phyloP scores from a whole-genome alignment of 2,113 vertebrate genomes.

The Pomatostomus ruficeps region DNA sequence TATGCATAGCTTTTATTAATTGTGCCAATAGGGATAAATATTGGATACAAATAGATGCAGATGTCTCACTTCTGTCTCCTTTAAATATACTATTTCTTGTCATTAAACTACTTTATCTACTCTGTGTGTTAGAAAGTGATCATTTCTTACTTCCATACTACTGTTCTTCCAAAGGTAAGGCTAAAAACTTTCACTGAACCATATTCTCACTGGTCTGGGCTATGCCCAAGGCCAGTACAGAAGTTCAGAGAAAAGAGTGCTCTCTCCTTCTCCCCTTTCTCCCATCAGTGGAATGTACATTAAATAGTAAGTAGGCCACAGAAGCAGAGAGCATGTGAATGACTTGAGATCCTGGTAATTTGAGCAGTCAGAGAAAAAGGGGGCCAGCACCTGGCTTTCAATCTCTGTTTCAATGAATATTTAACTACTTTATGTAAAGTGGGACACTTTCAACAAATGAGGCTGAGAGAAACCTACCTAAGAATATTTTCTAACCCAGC shows the following conservation, averaged over 20 bases:
- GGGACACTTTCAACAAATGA: constrained; percentile 36
- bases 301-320: constrained; percentile 49
- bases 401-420: constrained; percentile 51
- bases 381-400: constrained; percentile 48
- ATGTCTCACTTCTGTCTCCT: constrained; percentile 45
- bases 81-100: constrained; percentile 36
- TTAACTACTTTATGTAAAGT: constrained; percentile 55
- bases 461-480: constrained; percentile 19
- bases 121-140: neutral
- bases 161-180: neutral
- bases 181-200: neutral
- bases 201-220: neutral
- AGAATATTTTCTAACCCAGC: constrained; percentile 45
- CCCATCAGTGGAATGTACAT: neutral
- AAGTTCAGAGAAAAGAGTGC: neutral
- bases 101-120: neutral
- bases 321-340: constrained; percentile 10
- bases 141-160: neutral
- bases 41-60: constrained; percentile 65
- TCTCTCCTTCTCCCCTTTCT: constrained; percentile 20
- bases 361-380: constrained; percentile 45
- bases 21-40: constrained; percentile 68
- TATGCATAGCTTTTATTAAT: constrained; percentile 72
- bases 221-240: neutral
- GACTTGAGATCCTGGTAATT: constrained; percentile 39